These are phyloP conservation scores for Echinops telfairi DNA, from an alignment of 2,113 vertebrate species.

Conservation along the genomic window DNA sequence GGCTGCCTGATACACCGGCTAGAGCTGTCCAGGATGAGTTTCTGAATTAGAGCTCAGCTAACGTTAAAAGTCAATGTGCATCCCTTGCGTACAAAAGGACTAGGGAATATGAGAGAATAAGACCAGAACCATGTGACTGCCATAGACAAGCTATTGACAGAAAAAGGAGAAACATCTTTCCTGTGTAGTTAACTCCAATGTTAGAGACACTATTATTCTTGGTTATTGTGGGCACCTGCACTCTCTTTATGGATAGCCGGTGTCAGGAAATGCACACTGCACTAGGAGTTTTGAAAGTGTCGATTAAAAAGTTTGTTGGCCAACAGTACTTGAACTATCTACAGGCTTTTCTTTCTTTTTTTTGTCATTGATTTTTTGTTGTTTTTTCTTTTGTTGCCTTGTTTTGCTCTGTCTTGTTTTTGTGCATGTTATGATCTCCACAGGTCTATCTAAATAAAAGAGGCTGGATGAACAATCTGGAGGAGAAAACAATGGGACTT, in stretches of 20 bases:
- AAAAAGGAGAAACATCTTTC: constrained; percentile 30
- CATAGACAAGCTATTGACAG: background rate
- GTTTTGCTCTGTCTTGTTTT: too few species aligned
- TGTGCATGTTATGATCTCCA: too few species aligned
- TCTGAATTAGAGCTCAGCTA: constrained; percentile 45
- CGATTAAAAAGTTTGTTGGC: constrained; percentile 10
- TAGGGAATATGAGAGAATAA: constrained; percentile 63
- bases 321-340: background rate
- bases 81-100: constrained; percentile 71
- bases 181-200: background rate
- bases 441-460: too few species aligned
- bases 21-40: constrained; percentile 36
- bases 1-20: constrained; percentile 26
- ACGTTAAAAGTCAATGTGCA: constrained; percentile 58
- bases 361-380: too few species aligned
- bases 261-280: constrained; percentile 23
- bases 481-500: too few species aligned
- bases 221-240: background rate
- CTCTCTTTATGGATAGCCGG: constrained; percentile 13
- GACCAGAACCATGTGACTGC: constrained; percentile 14
- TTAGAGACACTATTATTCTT: constrained; percentile 26
- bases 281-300: background rate
- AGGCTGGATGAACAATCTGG: too few species aligned
- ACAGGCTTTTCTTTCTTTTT: too few species aligned
- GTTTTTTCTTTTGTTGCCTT: too few species aligned